A percentile compares a stretch with the other conserved stretches of the same genome.
These are phyloP conservation scores for Pristiophorus japonicus DNA, from an alignment of 2,113 vertebrate genomes.

Conservation along the genomic window DNA sequence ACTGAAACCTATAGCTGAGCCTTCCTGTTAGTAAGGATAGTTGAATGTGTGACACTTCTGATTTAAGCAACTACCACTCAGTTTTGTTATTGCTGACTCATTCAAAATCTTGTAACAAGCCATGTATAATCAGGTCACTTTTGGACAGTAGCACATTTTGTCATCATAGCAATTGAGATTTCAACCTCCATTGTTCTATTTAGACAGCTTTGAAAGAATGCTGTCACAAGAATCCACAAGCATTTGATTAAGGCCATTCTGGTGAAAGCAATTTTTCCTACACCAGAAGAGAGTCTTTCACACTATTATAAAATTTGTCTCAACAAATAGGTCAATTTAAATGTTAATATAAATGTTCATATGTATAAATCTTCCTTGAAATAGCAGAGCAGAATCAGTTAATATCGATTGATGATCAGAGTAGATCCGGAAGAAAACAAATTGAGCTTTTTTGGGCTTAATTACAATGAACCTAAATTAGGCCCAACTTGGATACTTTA, in stretches of 20 bases:
- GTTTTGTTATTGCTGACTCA: background rate
- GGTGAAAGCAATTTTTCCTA: background rate
- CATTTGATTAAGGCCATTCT: background rate
- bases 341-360: background rate
- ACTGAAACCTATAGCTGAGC: background rate
- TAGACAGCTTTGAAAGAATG: background rate
- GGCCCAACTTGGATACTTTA: background rate
- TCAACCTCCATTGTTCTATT: background rate
- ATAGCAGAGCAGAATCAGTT: background rate
- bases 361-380: background rate
- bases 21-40: background rate
- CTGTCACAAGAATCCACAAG: background rate
- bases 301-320: background rate
- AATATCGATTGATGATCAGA: background rate
- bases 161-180: background rate
- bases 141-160: background rate
- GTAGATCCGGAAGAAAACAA: background rate
- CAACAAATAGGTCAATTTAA: background rate
- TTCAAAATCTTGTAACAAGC: background rate
- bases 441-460: too few relatives aligned
- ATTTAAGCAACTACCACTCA: background rate
- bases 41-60: background rate
- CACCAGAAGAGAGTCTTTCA: background rate
- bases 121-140: background rate
- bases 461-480: background rate